These are phyloP conservation scores for Eupithecia vulgata DNA, from an alignment of 2,888 invertebrate species.

Conservation along the genomic window DNA sequence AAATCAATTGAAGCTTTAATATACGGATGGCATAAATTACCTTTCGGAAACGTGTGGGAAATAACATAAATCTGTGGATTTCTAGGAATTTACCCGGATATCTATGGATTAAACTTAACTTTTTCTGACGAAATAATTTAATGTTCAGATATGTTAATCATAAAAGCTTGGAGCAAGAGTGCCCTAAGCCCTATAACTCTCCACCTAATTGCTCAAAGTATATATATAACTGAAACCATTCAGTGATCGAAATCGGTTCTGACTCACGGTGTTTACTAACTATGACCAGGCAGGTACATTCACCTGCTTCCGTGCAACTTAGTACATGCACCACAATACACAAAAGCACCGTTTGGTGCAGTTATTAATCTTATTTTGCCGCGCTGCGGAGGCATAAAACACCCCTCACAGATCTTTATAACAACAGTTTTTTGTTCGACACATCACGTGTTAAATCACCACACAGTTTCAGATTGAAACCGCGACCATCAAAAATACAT, in stretches of 20 bases:
- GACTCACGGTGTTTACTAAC: slow-evolving; percentile 18
- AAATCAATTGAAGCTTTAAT: neutral
- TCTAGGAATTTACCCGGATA: neutral
- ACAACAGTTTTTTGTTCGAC: neutral
- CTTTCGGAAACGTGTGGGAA: neutral
- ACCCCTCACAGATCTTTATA: neutral
- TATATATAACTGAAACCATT: slow-evolving; percentile 15
- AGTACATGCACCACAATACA: neutral
- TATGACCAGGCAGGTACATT: neutral
- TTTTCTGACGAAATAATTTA: neutral
- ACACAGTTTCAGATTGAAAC: neutral
- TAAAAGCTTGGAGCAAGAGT: neutral
- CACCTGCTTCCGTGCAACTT: neutral
- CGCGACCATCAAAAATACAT: slow-evolving; percentile 1
- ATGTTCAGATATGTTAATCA: neutral
- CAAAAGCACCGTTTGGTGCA: neutral
- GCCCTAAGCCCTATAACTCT: neutral
- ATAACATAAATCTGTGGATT: neutral
- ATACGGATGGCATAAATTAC: neutral
- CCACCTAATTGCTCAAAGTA: slow-evolving; percentile 15
- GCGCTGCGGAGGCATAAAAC: neutral
- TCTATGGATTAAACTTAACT: neutral
- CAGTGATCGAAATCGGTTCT: neutral
- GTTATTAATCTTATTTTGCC: neutral
- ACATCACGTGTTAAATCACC: neutral